phyloP scores from a whole-genome alignment of 2,888 invertebrate species.

The Elysia crispata region DNA sequence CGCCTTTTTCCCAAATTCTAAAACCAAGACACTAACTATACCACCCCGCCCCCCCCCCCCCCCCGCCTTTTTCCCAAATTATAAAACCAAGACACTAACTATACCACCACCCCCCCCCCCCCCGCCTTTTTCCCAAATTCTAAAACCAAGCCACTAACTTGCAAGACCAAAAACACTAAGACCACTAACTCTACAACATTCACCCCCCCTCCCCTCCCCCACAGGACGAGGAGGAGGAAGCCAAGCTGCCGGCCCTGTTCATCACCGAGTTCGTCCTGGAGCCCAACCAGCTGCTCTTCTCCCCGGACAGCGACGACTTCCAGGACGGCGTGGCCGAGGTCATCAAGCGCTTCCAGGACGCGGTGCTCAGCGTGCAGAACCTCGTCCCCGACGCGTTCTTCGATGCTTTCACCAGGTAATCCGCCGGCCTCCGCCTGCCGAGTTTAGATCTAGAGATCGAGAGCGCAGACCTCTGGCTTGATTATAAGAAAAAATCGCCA shows the following conservation, averaged over 20 bases:
- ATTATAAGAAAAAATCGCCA: too few species aligned
- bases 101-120: neutral
- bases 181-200: too few species aligned
- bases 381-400: constrained; percentile 85
- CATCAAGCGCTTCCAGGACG: constrained; percentile 80
- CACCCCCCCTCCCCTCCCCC: neutral
- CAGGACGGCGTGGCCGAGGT: constrained; percentile 82
- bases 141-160: too few species aligned
- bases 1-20: neutral
- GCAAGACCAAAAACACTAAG: too few species aligned
- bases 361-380: constrained; percentile 84
- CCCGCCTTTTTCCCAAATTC: neutral
- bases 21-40: too few species aligned
- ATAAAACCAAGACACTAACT: too few species aligned
- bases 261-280: constrained; percentile 76
- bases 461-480: too few species aligned
- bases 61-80: neutral
- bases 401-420: constrained; percentile 87
- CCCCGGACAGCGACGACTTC: constrained; percentile 83
- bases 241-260: constrained; percentile 73
- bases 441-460: too few species aligned
- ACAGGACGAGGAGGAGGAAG: constrained; percentile 67
- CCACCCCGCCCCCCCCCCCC: neutral
- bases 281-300: constrained; percentile 73
- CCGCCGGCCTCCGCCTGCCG: too few species aligned